A percentile compares a stretch with the other conserved stretches of the same genome.
phyloP scores from a whole-genome alignment of 1,140 invertebrate species.

The Neodiprion virginianus region DNA sequence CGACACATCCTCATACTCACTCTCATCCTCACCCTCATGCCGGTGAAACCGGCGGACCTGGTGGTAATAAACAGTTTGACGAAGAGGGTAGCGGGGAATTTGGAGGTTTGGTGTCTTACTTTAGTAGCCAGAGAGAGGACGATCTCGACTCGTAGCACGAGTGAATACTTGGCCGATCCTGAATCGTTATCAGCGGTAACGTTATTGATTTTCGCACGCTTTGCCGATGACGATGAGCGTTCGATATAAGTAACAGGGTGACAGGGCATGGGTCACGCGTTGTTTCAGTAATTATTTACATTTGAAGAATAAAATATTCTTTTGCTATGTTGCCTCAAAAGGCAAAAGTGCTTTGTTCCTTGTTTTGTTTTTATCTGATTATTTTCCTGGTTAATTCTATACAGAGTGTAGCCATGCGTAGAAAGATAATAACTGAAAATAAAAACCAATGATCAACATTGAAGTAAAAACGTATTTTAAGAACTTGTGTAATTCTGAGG shows the following conservation, averaged over 20 bases:
- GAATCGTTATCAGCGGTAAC: conserved; percentile 25
- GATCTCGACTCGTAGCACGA: conserved; percentile 69
- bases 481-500: too few species aligned
- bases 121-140: conserved; percentile 83
- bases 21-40: conserved; percentile 33
- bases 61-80: conserved; percentile 54
- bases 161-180: conserved; percentile 57
- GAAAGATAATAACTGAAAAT: too few species aligned
- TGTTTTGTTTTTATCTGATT: conserved; percentile 9
- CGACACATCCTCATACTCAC: conserved; percentile 34
- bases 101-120: conserved; percentile 86
- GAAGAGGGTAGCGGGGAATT: conserved; percentile 75
- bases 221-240: too few species aligned
- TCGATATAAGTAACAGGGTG: too few species aligned
- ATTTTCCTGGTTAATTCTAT: too few species aligned
- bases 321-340: neutral
- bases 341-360: neutral
- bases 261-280: too few species aligned
- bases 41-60: conserved; percentile 32
- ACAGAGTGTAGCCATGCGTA: too few species aligned
- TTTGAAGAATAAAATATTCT: neutral
- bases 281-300: neutral
- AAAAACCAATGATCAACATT: too few species aligned
- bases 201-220: too few species aligned
- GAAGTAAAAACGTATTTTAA: too few species aligned